phyloP scores from a whole-genome alignment of 53 echinoderm and acorn worm genomes.

The Hippasteria phrygiana region DNA sequence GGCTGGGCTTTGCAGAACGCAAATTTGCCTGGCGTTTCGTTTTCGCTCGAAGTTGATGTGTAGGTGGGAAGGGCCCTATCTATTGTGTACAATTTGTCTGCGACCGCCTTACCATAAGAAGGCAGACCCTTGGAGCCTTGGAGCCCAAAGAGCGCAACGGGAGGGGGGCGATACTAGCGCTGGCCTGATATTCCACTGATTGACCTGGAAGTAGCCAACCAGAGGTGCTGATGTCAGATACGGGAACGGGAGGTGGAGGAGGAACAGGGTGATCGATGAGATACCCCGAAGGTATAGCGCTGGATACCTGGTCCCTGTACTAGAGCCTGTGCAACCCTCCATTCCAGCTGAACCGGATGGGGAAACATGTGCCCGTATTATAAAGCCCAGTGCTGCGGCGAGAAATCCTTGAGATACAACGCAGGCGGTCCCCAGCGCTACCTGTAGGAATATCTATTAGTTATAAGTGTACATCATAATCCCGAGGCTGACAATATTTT shows the following conservation, averaged over 20 bases:
- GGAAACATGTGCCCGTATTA: background rate
- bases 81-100: background rate
- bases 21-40: background rate
- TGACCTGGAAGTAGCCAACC: background rate
- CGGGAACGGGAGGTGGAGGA: background rate
- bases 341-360: background rate
- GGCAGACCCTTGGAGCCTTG: background rate
- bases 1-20: background rate
- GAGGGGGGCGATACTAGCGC: background rate
- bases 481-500: background rate
- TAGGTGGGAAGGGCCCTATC: conserved; percentile 34
- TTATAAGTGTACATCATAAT: background rate
- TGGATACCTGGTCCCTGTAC: background rate
- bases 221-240: background rate
- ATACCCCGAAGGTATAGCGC: background rate
- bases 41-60: conserved; percentile 29
- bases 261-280: background rate
- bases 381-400: background rate
- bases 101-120: background rate
- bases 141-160: background rate
- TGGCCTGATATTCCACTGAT: background rate
- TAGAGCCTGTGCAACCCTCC: background rate
- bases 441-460: background rate
- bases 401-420: background rate
- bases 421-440: background rate